Evolutionary conservation across 2,113 vertebrate species (phyloP), one percentile per base, ranked within the genome.

Genomic region (Triplophysa rosa): DNA sequence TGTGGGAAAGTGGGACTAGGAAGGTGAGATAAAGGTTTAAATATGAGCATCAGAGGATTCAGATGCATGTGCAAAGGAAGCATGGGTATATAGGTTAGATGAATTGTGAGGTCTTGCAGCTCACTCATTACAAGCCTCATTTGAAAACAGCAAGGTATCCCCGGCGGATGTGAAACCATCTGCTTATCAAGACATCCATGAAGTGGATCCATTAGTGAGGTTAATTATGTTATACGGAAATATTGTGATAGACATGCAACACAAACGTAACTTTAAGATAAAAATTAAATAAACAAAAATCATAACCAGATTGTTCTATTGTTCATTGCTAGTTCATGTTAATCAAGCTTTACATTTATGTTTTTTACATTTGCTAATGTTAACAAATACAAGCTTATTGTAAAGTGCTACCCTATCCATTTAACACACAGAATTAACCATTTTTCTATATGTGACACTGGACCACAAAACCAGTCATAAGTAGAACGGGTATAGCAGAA

Each of bases 121-220:
- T 72, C 52, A 21, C 69, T 19, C 29, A 72, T 72, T 72, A 40
- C 54, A 72, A 72, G 26, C 69, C 29, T 59, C 19, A 72, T 59
- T 59, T 40, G 12, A 58, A 59, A 72, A 26, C 12, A 9, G 17
- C 10, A 37, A 58, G 69, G 21, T 59, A 40, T 12, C 29, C 10
- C 5, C 23, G 23, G 7, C 45, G 19, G 14, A 10, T 70, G 66
- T 47, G 47, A 54, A 19, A 54, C 67, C 47, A 54, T 72, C 69
- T 72, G 69, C 33, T 72, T 40, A 40, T 69, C 23, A 58, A 24
- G n/a, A 59, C 26, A 59, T 58, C 26, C 4, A 19, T 33, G 16
- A 26, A 59, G 52, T 0, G 3, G 47, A 33, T 54, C 26, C 54
- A 59, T 59, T 72, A 58, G 52, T 16, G 8, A n/a, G 29, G 19